Base-by-base conservation (phyloP, 2,888 invertebrate species). In the Isoperla grammatica region DNA sequence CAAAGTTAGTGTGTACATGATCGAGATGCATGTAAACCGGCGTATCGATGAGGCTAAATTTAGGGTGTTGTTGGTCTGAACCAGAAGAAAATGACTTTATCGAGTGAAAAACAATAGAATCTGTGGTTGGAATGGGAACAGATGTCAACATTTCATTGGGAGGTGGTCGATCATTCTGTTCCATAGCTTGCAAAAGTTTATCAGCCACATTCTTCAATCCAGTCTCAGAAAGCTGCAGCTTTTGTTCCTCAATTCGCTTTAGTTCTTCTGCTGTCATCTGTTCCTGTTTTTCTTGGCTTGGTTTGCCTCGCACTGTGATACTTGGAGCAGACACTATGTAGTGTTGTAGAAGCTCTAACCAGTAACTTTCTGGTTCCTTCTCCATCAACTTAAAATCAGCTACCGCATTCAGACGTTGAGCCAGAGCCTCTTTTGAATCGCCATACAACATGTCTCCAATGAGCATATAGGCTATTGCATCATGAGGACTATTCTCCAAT, bases 371-470 rank as follows among this genome's bases (percentile, higher is more conserved):
- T 0, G 81, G 75, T 69, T 90, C 85, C 3, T 75, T 70, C 57
- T 82, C 73, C 65, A 94, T 74, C 65, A 80, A 79, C 43, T 81
- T 76, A 22, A 87, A 72, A 59, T 81, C 78, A 54, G 77, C 74
- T 68, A 88, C 79, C 5, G 58, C 60, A 49, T 64, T 64, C 23
- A 65, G 48, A 2, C 65, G 62, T 20, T 62, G 64, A 29, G 59
- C 53, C 11, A 65, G 40, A 73, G 91, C 87, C 65, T 83, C 76
- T 65, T 84, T 81, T 46, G 78, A 81, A 57, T 84, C 81, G 12
- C 92, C 91, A 73, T 92, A 94, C 23, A 95, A 75, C 69, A 89
- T 86, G 71, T 95, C 91, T 0, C 87, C 88, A 65, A 94, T 90
- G 56, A 89, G 79, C 67, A 86, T 81, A 70, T 85, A 86, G 0